These are phyloP conservation scores for Himalopsyche kuldschensis DNA, from an alignment of 2,888 invertebrate genomes.

Conservation along the genomic window DNA sequence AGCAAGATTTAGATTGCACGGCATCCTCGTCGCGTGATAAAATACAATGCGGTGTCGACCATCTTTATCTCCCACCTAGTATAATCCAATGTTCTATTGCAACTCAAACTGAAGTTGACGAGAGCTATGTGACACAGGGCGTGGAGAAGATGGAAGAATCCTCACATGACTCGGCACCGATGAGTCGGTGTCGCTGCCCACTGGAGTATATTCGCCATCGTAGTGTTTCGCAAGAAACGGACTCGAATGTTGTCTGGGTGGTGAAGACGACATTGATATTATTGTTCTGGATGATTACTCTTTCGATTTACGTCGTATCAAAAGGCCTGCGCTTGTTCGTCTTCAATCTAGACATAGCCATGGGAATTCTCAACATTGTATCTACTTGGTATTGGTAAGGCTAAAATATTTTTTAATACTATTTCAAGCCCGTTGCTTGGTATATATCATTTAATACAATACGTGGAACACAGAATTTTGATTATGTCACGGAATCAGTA, in stretches of 20 bases:
- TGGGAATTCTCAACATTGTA: neutral
- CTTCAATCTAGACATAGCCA: neutral
- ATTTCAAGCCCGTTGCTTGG: too few species aligned
- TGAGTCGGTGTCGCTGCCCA: neutral
- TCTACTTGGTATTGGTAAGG: conserved; percentile 13
- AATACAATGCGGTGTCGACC: neutral
- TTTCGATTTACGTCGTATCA: neutral
- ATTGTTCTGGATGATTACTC: neutral
- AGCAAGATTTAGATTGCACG: neutral
- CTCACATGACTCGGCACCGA: neutral
- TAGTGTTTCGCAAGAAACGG: neutral
- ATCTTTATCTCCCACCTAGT: neutral
- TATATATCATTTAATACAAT: too few species aligned
- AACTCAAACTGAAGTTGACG: too few species aligned
- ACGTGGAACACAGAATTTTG: too few species aligned
- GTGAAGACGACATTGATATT: neutral
- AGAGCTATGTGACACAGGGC: too few species aligned
- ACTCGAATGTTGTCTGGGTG: neutral
- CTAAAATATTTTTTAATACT: too few species aligned
- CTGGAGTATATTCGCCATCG: neutral
- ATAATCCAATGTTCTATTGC: too few species aligned
- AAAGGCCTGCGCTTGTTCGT: neutral
- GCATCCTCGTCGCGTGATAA: neutral
- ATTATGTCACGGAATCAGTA: too few species aligned
- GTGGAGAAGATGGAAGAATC: neutral